These are phyloP conservation scores for Calephelis nemesis DNA, from an alignment of 1,140 invertebrate species.

Conservation along the genomic window DNA sequence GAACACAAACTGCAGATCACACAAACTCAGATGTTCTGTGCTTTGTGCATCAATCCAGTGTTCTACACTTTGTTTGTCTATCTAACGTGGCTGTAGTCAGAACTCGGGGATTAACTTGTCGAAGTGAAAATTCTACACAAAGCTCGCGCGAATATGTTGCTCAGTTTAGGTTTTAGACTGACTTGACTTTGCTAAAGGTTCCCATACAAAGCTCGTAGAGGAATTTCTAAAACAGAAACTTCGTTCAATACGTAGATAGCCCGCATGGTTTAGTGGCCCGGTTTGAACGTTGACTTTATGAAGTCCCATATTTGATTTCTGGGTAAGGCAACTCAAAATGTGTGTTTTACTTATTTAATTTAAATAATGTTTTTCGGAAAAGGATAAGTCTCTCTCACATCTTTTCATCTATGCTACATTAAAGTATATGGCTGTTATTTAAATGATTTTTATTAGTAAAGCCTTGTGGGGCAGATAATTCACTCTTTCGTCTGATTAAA, in stretches of 20 bases:
- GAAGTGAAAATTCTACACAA: slow-evolving; percentile 13
- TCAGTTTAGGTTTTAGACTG: neutral
- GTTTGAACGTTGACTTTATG: too few species aligned
- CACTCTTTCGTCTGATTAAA: too few species aligned
- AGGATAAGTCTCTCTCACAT: too few species aligned
- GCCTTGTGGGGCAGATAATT: too few species aligned
- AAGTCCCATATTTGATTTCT: too few species aligned
- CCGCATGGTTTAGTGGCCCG: too few species aligned
- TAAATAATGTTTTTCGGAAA: too few species aligned
- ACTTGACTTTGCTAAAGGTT: neutral
- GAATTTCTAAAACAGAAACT: neutral
- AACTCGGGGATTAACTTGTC: slow-evolving; percentile 13
- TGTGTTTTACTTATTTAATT: too few species aligned
- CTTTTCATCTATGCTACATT: too few species aligned
- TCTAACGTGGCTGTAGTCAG: slow-evolving; percentile 6
- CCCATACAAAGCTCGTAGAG: neutral
- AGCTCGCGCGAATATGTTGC: neutral
- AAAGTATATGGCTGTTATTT: too few species aligned
- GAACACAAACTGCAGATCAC: slow-evolving; percentile 2
- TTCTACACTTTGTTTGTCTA: slow-evolving; percentile 10
- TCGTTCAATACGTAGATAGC: neutral
- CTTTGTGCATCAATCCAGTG: slow-evolving; percentile 4
- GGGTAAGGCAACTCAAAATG: too few species aligned
- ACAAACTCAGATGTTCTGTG: neutral
- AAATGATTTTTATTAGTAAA: too few species aligned